These are phyloP conservation scores for Spermophilus dauricus DNA, from an alignment of 2,113 vertebrate genomes.

Conservation along the genomic window DNA sequence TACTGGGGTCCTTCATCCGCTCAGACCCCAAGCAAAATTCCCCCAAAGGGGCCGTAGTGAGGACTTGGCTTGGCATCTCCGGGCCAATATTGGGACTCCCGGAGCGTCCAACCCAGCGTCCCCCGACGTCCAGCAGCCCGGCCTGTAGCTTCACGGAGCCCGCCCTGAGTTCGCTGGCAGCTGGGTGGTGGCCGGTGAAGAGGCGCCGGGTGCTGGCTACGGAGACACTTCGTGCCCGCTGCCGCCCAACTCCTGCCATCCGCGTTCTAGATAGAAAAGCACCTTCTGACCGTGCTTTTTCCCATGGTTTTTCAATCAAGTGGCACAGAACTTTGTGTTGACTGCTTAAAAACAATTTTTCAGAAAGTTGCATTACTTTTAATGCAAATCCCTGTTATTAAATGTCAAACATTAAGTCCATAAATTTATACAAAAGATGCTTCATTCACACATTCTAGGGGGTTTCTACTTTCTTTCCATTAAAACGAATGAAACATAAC, in stretches of 20 bases:
- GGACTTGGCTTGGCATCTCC: not conserved
- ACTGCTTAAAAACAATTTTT: not conserved
- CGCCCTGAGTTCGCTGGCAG: fast-evolving
- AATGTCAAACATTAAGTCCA: not conserved
- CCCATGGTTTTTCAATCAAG: constrained; percentile 32
- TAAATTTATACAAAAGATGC: not conserved
- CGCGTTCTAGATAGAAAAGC: constrained; percentile 34
- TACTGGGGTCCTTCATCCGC: not conserved
- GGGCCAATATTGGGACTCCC: not conserved
- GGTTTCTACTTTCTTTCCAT: not conserved
- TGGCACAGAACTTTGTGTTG: not conserved
- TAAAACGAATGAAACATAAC: not conserved
- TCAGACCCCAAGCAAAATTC: not conserved
- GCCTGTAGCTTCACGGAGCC: not conserved
- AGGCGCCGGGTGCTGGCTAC: no score
- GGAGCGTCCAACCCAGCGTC: not conserved
- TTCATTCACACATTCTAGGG: not conserved
- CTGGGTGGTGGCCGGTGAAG: not conserved
- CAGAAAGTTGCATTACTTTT: not conserved
- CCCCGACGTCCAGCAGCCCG: not conserved
- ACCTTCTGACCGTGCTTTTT: not conserved
- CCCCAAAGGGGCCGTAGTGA: not conserved
- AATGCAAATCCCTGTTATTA: not conserved
- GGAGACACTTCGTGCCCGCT: not conserved
- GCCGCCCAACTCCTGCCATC: not conserved